Percentiles rank a stretch among this genome's conserved stretches.
Conservation (phyloP, 2,888 invertebrate genomes). For the Calephelis perditalis region DNA sequence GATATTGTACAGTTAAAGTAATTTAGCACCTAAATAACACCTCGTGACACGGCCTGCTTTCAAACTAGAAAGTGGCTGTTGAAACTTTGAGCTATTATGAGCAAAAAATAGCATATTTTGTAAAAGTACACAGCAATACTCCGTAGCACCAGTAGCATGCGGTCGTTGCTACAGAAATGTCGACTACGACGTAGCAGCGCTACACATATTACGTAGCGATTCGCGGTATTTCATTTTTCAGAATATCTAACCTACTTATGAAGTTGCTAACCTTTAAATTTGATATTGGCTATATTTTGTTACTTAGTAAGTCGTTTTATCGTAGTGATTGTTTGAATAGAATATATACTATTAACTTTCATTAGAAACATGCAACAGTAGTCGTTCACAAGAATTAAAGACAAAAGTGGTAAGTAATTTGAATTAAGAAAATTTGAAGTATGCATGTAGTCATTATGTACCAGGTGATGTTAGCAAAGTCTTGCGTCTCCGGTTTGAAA, state of each 20-base stretch:
- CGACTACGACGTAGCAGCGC: not conserved
- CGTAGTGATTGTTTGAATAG: too few relatives aligned
- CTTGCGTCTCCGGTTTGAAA: too few relatives aligned
- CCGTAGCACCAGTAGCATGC: slow-evolving; percentile 5
- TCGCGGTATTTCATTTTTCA: not conserved
- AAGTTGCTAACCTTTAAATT: not conserved
- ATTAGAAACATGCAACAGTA: too few relatives aligned
- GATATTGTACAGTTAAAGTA: not conserved
- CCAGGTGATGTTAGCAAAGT: too few relatives aligned
- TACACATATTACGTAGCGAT: not conserved
- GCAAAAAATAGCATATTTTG: not conserved
- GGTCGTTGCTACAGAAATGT: slow-evolving; percentile 1
- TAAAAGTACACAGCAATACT: not conserved
- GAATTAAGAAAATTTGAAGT: too few relatives aligned
- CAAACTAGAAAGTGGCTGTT: not conserved
- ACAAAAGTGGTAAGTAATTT: not conserved
- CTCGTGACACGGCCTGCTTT: slow-evolving; percentile 8
- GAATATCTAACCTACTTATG: not conserved
- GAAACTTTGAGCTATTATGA: not conserved
- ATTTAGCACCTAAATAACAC: not conserved
- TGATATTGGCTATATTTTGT: too few relatives aligned
- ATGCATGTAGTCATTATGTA: too few relatives aligned
- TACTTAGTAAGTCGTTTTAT: too few relatives aligned
- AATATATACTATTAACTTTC: too few relatives aligned
- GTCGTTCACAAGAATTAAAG: not conserved